These are phyloP conservation scores for Crocuta crocuta DNA, from an alignment of 2,113 vertebrate species.

Conservation along the genomic window DNA sequence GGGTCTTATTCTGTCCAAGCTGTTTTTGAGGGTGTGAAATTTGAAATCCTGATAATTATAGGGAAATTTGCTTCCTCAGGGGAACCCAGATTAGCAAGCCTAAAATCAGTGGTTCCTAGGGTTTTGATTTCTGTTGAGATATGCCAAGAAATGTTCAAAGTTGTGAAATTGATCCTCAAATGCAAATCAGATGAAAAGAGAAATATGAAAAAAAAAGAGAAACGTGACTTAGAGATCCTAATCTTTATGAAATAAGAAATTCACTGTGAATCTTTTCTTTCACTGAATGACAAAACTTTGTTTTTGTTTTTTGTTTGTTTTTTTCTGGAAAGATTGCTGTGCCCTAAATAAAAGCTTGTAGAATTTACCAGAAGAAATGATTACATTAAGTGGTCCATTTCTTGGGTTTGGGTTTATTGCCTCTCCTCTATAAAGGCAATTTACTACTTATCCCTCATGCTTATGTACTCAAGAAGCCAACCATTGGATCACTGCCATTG, in stretches of 20 bases:
- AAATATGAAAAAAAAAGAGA: background rate
- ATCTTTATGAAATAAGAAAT: background rate
- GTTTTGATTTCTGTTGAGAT: background rate
- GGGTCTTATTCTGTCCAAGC: conserved; percentile 29
- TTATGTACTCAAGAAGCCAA: background rate
- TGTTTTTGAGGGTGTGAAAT: conserved; percentile 49
- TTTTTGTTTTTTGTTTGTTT: background rate
- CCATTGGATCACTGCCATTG: background rate
- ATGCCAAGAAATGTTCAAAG: background rate
- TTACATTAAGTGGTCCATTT: background rate
- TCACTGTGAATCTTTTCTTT: background rate
- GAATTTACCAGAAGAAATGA: background rate
- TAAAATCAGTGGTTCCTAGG: background rate
- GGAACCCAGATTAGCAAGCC: conserved; percentile 26
- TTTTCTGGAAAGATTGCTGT: background rate
- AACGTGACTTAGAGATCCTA: background rate
- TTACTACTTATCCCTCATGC: background rate
- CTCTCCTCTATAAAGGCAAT: background rate
- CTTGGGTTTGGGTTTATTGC: background rate
- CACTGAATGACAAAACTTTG: background rate
- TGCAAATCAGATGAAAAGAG: background rate
- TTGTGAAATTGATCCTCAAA: background rate
- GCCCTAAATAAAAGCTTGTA: background rate
- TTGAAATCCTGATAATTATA: conserved; percentile 66
- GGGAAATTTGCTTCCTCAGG: conserved; percentile 34